A percentile compares a stretch with the other conserved stretches of the same genome.
Evolutionary conservation across 1,140 invertebrate genomes (phyloP).

Genomic region (Brachionus koreanus): DNA sequence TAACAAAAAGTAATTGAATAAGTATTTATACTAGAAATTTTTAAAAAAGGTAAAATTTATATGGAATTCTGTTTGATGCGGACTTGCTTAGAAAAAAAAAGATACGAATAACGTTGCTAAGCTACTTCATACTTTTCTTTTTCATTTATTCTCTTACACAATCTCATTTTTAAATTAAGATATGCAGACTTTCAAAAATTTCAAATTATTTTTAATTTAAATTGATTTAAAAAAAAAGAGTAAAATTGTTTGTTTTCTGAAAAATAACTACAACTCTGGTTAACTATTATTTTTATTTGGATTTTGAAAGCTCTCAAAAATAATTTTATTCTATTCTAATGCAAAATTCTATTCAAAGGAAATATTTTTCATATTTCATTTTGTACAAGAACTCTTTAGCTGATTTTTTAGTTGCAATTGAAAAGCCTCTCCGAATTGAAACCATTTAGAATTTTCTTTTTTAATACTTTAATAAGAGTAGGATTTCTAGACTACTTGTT

Average conservation of each 20-base stretch:
- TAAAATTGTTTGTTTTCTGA: neutral
- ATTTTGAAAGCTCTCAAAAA: neutral
- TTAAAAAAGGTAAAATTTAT: neutral
- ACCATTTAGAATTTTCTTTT: neutral
- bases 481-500: neutral
- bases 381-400: neutral
- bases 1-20: neutral
- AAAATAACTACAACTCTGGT: neutral
- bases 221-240: neutral
- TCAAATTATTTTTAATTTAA: neutral
- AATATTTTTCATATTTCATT: neutral
- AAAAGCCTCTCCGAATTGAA: neutral
- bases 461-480: neutral
- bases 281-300: neutral
- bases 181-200: constrained; percentile 7
- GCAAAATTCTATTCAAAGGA: constrained; percentile 1
- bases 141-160: neutral
- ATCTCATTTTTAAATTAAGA: constrained; percentile 24
- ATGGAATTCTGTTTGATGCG: neutral
- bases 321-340: neutral
- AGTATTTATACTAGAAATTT: neutral
- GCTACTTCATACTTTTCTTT: neutral
- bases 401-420: neutral
- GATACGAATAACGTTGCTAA: neutral
- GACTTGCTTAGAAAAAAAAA: neutral